Evolutionary conservation across 2,113 vertebrate species (phyloP).

Genomic region (Xenus cinereus): DNA sequence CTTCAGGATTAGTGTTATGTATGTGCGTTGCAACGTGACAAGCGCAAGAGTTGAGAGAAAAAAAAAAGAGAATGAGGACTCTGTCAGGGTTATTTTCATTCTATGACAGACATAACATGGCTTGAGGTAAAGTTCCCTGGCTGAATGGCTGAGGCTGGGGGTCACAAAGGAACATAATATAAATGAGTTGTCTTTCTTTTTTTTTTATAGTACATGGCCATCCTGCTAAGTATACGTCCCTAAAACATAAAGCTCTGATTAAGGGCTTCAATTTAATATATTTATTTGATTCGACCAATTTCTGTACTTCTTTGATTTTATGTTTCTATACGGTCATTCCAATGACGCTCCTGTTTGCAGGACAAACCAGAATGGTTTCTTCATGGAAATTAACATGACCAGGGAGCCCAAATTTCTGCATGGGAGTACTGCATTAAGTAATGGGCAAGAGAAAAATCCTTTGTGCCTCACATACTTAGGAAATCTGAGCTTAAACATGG

Average conservation of each 20-base stretch:
- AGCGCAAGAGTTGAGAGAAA: slow-evolving; percentile 37
- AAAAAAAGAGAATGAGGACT: background rate
- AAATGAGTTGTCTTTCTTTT: slow-evolving; percentile 16
- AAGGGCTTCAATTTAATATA: background rate
- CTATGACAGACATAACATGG: slow-evolving; percentile 22
- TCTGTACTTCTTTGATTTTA: background rate
- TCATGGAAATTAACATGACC: background rate
- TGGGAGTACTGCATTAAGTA: background rate
- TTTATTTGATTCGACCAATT: background rate
- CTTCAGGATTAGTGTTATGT: slow-evolving; percentile 52
- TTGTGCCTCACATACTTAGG: background rate
- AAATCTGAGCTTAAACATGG: background rate
- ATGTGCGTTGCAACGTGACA: slow-evolving; percentile 60
- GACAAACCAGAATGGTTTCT: background rate
- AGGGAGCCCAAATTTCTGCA: background rate
- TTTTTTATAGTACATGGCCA: background rate
- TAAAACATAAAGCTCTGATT: background rate
- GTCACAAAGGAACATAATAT: background rate
- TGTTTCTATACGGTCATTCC: background rate
- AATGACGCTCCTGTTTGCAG: background rate
- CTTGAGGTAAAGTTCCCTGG: slow-evolving; percentile 21
- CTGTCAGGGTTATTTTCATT: slow-evolving; percentile 17
- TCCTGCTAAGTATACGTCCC: background rate
- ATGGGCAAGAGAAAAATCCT: background rate
- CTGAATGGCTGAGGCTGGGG: background rate